These are phyloP conservation scores for Gouania willdenowi DNA, from an alignment of 2,797 vertebrate species.

Conservation along the genomic window DNA sequence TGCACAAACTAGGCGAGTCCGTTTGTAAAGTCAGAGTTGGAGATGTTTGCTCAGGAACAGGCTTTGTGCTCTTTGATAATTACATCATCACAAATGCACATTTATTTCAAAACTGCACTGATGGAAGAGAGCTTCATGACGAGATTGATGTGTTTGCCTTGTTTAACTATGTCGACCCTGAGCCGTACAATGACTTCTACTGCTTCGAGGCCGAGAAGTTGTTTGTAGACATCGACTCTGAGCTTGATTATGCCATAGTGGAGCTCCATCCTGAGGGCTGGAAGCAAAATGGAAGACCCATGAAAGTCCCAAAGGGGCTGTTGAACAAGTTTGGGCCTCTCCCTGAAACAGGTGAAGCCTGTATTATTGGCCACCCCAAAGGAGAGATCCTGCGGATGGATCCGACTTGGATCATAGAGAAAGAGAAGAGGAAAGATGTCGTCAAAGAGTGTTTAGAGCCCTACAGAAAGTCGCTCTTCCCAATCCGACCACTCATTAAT, in stretches of 20 bases:
- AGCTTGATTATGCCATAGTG: conserved; percentile 14
- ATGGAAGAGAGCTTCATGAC: rapidly evolving
- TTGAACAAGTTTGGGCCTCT: conserved; percentile 1
- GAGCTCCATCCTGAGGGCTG: background rate
- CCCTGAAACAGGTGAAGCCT: background rate
- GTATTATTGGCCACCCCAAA: conserved; percentile 30
- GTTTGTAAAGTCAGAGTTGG: conserved; percentile 2
- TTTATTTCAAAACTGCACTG: rapidly evolving
- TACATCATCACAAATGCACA: conserved; percentile 26
- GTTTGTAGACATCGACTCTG: background rate
- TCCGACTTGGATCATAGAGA: conserved; percentile 13
- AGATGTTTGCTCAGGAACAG: background rate
- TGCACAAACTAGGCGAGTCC: background rate
- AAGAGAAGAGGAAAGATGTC: background rate
- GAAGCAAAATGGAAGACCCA: rapidly evolving
- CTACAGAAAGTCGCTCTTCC: rapidly evolving
- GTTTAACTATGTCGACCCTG: background rate
- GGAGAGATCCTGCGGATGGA: conserved; percentile 14
- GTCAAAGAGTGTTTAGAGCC: rapidly evolving
- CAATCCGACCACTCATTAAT: rapidly evolving
- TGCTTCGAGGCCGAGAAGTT: background rate
- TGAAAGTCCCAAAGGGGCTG: conserved; percentile 15
- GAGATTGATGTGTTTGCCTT: rapidly evolving
- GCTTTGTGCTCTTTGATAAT: conserved; percentile 25
- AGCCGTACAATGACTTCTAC: rapidly evolving